Conservation (phyloP, 1,140 invertebrate genomes). For the Musca domestica region DNA sequence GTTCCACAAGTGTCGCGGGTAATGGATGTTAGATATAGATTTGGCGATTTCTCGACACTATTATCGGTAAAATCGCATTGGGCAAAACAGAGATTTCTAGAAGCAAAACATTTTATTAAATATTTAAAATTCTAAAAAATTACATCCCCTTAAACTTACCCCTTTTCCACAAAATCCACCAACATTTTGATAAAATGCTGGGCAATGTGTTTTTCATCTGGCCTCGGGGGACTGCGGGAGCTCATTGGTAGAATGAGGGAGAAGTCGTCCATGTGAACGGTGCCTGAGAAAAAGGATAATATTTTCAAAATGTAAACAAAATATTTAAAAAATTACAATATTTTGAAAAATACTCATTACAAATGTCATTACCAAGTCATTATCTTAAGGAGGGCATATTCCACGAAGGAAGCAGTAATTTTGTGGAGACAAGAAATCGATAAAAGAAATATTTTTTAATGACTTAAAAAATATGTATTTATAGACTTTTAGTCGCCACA, state of each 20-base stretch:
- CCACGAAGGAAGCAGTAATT: too few relatives aligned
- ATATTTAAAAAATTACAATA: too few relatives aligned
- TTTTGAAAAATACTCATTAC: too few relatives aligned
- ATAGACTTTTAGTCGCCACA: too few relatives aligned
- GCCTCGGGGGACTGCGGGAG: slow-evolving; percentile 13
- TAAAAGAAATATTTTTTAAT: too few relatives aligned
- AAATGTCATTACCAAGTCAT: too few relatives aligned
- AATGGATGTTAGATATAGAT: slow-evolving; percentile 22
- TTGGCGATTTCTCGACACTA: slow-evolving; percentile 4
- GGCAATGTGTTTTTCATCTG: slow-evolving; percentile 30
- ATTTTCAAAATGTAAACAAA: neutral
- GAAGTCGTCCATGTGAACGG: slow-evolving; percentile 38
- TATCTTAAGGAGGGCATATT: too few relatives aligned
- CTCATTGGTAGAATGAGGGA: slow-evolving; percentile 32
- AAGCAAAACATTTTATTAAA: neutral
- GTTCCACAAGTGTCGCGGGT: slow-evolving; percentile 8
- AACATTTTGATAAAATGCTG: slow-evolving; percentile 35
- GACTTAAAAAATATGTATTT: too few relatives aligned
- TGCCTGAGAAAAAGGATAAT: slow-evolving; percentile 28
- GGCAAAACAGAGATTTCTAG: neutral
- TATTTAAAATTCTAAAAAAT: neutral
- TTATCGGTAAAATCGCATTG: slow-evolving; percentile 18
- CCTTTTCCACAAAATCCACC: slow-evolving; percentile 26
- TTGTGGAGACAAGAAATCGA: too few relatives aligned
- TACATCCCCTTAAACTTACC: neutral